Evolutionary conservation across 2,113 vertebrate genomes (phyloP), one percentile per base, ranked within the genome.

Genomic region (Pan paniscus): DNA sequence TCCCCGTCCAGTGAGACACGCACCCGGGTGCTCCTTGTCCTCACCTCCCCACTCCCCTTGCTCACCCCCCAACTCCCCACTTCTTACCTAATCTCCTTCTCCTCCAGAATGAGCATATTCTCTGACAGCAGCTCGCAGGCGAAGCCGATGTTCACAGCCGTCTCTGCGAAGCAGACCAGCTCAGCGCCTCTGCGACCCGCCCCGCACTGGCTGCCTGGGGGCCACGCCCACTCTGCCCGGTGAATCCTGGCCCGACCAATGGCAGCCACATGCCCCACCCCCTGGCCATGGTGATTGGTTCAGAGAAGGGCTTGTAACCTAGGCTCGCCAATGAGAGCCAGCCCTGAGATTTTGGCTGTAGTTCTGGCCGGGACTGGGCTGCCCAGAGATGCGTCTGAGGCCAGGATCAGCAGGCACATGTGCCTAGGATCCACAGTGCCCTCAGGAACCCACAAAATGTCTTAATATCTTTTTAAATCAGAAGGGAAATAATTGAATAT

Each of bases 71-170:
- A 35, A 38, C 6, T 23, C 64, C 8, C 30, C 14, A 3, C 13
- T 57, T 48, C 98, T 97, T 96, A 99, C 99, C 98, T 97, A 88
- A 99, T 98, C 93, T 99, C 99, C 38, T 98, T 98, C 97, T 99
- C 99, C 97, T 99, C 98, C 98, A 99, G 94, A 80, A 99, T 98
- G 91, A 97, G 97, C 98, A 99, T 99, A 78, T 99, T 98, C 0
- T 99, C 99, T 0, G 99, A 98, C 95, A 99, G 99, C 89, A 99
- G 98, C 94, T 98, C 98, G 96, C 99, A 99, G 0, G 99, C 99
- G 6, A 99, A 99, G 70, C 99, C 99, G 0, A 99, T 98, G 96
- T 99, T 99, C 95, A 99, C 98, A 0, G 99, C 99, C 0, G 99
- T 99, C 98, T 99, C 99, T 99, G 97, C 70, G 96, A 97, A 90